Conservation (phyloP, 1,140 invertebrate species). For the Asobara japonica region DNA sequence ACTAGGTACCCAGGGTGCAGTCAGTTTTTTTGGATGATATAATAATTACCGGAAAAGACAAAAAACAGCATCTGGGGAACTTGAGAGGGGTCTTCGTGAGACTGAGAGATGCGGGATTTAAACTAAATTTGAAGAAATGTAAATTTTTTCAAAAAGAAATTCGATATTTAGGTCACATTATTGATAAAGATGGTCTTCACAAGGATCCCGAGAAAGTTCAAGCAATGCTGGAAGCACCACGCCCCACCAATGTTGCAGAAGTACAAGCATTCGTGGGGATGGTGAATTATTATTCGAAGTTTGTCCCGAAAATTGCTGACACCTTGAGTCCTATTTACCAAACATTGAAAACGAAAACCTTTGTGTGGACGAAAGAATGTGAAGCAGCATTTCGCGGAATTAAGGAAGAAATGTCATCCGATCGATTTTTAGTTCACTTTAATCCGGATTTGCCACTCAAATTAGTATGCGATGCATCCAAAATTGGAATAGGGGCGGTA, state of each 20-base stretch:
- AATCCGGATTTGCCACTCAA: slow-evolving; percentile 43
- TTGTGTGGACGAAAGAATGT: slow-evolving; percentile 49
- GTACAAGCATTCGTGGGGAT: slow-evolving; percentile 63
- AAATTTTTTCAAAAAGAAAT: slow-evolving; percentile 52
- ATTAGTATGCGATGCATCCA: slow-evolving; percentile 50
- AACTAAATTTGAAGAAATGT: slow-evolving; percentile 53
- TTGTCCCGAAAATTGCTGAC: slow-evolving; percentile 49
- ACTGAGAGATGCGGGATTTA: slow-evolving; percentile 41
- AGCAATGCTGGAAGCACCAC: slow-evolving; percentile 49
- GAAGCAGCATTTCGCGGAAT: slow-evolving; percentile 48
- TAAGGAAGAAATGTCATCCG: slow-evolving; percentile 44
- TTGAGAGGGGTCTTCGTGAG: slow-evolving; percentile 43
- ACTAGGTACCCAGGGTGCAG: slow-evolving; percentile 43
- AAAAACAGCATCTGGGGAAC: slow-evolving; percentile 44
- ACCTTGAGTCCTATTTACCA: slow-evolving; percentile 49
- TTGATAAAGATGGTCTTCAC: slow-evolving; percentile 49
- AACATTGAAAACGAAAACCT: slow-evolving; percentile 52
- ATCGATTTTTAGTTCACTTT: slow-evolving; percentile 46
- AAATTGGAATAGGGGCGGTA: slow-evolving; percentile 55
- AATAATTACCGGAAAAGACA: slow-evolving; percentile 39
- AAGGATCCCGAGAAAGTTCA: slow-evolving; percentile 57
- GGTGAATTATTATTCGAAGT: slow-evolving; percentile 63
- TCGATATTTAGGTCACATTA: slow-evolving; percentile 55
- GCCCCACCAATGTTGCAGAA: slow-evolving; percentile 52
- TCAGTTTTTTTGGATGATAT: slow-evolving; percentile 50